Percentiles rank a stretch among this genome's conserved stretches.
These are phyloP conservation scores for Trididemnum nubilum DNA, from an alignment of 23 tunicate species.

Conservation along the genomic window DNA sequence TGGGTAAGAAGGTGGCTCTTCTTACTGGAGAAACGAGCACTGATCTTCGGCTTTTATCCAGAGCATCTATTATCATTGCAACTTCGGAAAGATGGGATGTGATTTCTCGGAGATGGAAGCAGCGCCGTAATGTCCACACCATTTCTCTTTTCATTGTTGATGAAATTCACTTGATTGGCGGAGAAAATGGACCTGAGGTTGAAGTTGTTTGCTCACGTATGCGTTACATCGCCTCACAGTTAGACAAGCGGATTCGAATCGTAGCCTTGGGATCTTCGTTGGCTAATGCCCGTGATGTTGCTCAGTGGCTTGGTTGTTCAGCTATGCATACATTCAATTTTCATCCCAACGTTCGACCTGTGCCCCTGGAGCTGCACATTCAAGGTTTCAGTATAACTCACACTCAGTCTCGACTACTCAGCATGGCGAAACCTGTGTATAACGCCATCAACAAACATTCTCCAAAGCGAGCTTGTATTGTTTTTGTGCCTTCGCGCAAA, in stretches of 20 bases:
- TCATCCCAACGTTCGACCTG: constrained; percentile 95
- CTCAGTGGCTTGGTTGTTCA: constrained; percentile 93
- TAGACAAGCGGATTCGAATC: constrained; percentile 86
- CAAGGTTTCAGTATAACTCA: constrained; percentile 96
- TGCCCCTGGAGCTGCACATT: constrained; percentile 92
- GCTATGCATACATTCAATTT: constrained; percentile 92
- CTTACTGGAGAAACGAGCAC: constrained; percentile 96
- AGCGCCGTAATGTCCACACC: constrained; percentile 84
- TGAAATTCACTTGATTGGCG: constrained; percentile 96
- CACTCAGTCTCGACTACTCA: constrained; percentile 83
- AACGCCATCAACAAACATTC: constrained; percentile 92
- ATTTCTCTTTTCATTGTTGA: constrained; percentile 91
- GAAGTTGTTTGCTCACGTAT: constrained; percentile 97
- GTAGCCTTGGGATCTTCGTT: constrained; percentile 94
- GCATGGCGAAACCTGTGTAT: constrained; percentile 97
- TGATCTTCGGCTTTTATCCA: constrained; percentile 76
- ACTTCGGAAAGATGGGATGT: constrained; percentile 99
- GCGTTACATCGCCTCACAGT: constrained; percentile 92
- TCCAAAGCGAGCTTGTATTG: constrained; percentile 62
- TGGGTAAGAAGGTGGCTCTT: constrained; percentile 77
- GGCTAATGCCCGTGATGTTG: constrained; percentile 95
- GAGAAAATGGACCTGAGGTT: constrained; percentile 96
- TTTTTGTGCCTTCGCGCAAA: constrained; percentile 94
- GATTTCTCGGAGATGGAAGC: constrained; percentile 96
- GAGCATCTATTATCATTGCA: constrained; percentile 80